phyloP scores from a whole-genome alignment of 2,797 vertebrate species.

The Macropus fuliginosus region DNA sequence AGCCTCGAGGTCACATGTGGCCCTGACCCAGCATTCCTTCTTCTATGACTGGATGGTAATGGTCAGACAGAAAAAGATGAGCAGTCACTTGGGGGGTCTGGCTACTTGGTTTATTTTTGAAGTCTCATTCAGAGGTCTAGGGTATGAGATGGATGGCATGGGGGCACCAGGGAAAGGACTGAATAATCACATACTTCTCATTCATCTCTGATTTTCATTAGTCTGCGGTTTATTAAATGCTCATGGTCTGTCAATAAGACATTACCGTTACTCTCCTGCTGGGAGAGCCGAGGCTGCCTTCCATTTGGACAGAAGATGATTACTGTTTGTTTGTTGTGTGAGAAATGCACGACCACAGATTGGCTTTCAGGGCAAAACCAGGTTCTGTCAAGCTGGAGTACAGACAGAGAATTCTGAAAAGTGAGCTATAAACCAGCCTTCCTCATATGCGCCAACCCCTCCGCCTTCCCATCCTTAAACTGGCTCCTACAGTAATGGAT shows the following conservation, averaged over 20 bases:
- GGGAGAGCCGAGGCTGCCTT: conserved; percentile 37
- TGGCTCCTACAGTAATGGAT: rapidly evolving
- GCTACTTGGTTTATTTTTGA: background rate
- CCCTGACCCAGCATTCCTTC: background rate
- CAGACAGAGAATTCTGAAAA: background rate
- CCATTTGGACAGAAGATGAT: conserved; percentile 60
- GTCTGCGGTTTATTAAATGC: conserved; percentile 32
- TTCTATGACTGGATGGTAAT: background rate
- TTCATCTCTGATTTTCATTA: background rate
- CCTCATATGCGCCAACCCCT: background rate
- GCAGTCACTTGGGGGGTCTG: background rate
- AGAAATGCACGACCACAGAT: conserved; percentile 19
- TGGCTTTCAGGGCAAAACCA: conserved; percentile 12
- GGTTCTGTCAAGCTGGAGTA: background rate
- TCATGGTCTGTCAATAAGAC: conserved; percentile 42
- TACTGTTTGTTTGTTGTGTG: conserved; percentile 57
- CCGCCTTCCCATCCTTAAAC: background rate
- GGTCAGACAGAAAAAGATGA: background rate
- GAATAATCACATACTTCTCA: background rate
- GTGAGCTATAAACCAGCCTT: conserved; percentile 2
- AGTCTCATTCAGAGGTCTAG: background rate
- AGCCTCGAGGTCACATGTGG: too few species aligned
- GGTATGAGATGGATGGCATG: background rate
- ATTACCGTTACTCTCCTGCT: conserved; percentile 47
- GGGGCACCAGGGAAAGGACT: background rate